Evolutionary conservation across 2,113 vertebrate genomes (phyloP), one percentile per base, ranked within the genome.

Genomic region (Phycodurus eques): DNA sequence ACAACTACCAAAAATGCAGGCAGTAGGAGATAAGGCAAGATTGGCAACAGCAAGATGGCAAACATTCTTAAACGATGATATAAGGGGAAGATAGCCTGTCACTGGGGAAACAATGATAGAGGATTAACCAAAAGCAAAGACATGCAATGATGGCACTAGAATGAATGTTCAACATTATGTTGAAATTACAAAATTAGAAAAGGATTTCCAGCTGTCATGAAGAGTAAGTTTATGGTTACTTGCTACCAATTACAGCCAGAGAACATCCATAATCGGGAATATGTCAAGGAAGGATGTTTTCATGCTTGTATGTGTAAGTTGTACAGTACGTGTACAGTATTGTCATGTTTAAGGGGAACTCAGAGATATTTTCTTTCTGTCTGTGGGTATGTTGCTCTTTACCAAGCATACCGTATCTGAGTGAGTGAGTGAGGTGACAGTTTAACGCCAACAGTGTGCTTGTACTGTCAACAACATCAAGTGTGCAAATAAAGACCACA

Each of bases 21-120:
- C 60, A 56, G 49, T 56, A 51, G 42, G 74, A 59, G 57, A 73
- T 68, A 22, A 31, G 19, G 19, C 19, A 44, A 78, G 68, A 66
- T 68, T 47, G 35, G 51, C 11, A 17, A 64, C 7, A 33, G 35
- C 65, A 54, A 15, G 44, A 67, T 39, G 27, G 17, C 49, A 70
- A 65, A 60, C 19, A 62, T 43, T 44, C 3, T 57, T 62, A 59
- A 67, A 31, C 13, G 35, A 5, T 65, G 31, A 73, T 65, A 19
- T 33, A 11, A 59, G 70, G 27, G 7, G 12, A 77, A 61, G 57
- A 75, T 62, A 46, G 65, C 39, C 67, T 57, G 59, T 72, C 59
- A 76, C 70, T 12, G 35, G 64, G 67, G 68, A 62, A 22, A 27
- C 22, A 35, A 75, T 17, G 20, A 61, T 46, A 46, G 35, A 70